These are phyloP conservation scores for Drosophila maculinotata DNA, from an alignment of 2,888 invertebrate species.

Conservation along the genomic window DNA sequence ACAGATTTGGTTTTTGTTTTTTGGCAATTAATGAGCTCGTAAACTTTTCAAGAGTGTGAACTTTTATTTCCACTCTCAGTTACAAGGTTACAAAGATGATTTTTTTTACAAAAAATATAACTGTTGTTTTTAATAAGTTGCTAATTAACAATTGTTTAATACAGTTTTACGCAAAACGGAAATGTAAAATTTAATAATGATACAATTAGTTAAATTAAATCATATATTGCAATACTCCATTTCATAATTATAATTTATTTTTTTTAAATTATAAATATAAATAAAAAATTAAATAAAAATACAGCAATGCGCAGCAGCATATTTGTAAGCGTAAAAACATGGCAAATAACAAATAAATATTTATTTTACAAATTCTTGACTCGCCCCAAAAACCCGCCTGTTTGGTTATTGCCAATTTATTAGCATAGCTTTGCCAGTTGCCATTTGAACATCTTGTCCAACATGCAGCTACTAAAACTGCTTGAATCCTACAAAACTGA, in stretches of 20 bases:
- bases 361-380: neutral
- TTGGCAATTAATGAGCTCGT: slow-evolving; percentile 26
- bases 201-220: neutral
- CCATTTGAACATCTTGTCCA: neutral
- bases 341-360: neutral
- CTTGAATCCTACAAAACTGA: neutral
- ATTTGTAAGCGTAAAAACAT: no score
- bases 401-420: neutral
- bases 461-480: neutral
- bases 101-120: neutral
- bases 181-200: slow-evolving; percentile 3
- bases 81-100: slow-evolving; percentile 52
- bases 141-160: slow-evolving; percentile 19
- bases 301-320: no score
- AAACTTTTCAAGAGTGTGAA: slow-evolving; percentile 35
- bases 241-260: no score
- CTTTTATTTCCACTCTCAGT: slow-evolving; percentile 6
- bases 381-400: no score
- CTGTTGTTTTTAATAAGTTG: slow-evolving; percentile 13
- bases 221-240: no score
- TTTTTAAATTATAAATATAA: no score
- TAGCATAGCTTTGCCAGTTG: neutral
- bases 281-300: neutral
- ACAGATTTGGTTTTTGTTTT: neutral
- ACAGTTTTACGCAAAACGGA: neutral